These are phyloP conservation scores for Petromus typicus DNA, from an alignment of 2,113 vertebrate species.

Conservation along the genomic window DNA sequence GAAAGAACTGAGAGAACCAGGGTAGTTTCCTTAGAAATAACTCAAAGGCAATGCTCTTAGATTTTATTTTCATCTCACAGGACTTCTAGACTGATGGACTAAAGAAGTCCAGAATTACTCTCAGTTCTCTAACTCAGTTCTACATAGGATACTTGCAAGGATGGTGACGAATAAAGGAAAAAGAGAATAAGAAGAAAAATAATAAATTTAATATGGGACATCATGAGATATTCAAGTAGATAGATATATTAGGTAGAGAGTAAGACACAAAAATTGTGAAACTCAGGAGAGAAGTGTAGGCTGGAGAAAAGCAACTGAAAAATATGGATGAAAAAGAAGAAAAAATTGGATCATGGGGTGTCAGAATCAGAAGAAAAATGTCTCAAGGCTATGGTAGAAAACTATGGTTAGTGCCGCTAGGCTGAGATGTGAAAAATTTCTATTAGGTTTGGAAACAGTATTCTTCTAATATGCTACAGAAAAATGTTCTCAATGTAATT, in stretches of 20 bases:
- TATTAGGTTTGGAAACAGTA: neutral
- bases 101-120: neutral
- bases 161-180: neutral
- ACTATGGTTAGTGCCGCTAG: neutral
- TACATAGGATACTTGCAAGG: neutral
- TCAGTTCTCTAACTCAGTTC: neutral
- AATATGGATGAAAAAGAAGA: neutral
- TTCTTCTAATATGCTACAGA: neutral
- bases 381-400: neutral
- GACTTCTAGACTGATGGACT: neutral
- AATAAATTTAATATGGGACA: neutral
- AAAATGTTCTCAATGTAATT: neutral
- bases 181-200: neutral
- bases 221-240: neutral
- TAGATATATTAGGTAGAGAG: neutral
- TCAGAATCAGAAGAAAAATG: neutral
- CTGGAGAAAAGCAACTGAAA: neutral
- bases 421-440: neutral
- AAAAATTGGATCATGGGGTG: neutral
- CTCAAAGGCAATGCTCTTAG: neutral
- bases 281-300: neutral
- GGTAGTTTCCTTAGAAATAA: neutral
- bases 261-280: neutral
- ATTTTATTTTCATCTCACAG: constrained; percentile 15
- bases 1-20: neutral